These are phyloP conservation scores for Microcebus tavaratra DNA, from an alignment of 2,113 vertebrate species.

Conservation along the genomic window DNA sequence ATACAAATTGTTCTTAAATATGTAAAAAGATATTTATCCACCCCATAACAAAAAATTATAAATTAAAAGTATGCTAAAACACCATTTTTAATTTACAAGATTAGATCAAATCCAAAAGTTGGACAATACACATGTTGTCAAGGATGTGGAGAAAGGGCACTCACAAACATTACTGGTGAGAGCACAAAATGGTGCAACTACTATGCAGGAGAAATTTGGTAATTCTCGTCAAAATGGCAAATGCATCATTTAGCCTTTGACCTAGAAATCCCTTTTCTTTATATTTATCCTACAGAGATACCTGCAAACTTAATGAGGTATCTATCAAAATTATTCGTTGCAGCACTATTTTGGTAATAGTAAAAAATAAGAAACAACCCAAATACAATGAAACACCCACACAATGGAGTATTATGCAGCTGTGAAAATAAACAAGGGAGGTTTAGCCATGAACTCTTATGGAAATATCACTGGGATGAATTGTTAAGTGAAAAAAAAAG, in stretches of 20 bases:
- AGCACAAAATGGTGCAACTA: neutral
- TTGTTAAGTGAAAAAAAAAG: neutral
- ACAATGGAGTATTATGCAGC: neutral
- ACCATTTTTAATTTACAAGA: neutral
- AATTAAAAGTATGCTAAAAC: neutral
- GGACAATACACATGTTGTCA: neutral
- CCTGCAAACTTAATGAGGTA: neutral
- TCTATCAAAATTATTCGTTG: neutral
- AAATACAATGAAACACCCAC: neutral
- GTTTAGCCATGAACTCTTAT: neutral
- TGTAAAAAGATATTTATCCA: neutral
- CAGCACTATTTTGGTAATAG: neutral
- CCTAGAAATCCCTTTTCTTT: neutral
- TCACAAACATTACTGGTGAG: neutral
- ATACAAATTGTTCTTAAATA: neutral
- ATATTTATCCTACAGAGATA: neutral
- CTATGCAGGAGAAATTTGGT: neutral
- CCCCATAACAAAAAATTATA: neutral
- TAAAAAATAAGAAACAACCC: neutral
- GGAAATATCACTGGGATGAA: neutral
- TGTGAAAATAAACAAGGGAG: neutral
- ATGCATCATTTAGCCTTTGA: neutral
- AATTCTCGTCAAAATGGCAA: neutral
- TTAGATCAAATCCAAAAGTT: neutral
- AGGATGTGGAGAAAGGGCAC: neutral